Evolutionary conservation across 2,888 invertebrate species (phyloP).

Genomic region (Sesia bembeciformis): DNA sequence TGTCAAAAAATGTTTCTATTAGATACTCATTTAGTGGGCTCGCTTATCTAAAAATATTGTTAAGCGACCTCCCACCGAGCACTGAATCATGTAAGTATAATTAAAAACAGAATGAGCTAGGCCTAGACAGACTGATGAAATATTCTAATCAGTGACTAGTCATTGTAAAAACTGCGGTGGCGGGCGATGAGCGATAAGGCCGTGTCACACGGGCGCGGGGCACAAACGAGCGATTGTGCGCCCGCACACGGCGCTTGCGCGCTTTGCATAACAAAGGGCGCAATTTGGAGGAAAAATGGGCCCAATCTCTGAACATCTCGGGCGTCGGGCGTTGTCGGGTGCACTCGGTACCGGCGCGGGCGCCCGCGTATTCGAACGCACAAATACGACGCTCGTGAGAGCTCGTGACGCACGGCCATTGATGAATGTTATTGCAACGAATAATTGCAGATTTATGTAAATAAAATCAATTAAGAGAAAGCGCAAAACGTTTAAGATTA

Average conservation of each 20-base stretch:
- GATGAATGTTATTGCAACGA: neutral
- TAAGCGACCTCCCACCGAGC: constrained; percentile 30
- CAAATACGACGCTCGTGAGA: constrained; percentile 5
- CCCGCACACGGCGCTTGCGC: constrained; percentile 70
- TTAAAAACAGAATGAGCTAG: constrained; percentile 44
- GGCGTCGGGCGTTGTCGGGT: constrained; percentile 22
- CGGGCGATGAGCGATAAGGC: constrained; percentile 57
- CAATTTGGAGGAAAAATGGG: constrained; percentile 73
- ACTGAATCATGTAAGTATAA: constrained; percentile 27
- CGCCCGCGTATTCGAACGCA: constrained; percentile 36
- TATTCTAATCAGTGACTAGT: constrained; percentile 66
- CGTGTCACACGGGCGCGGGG: constrained; percentile 51
- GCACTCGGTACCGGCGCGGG: constrained; percentile 24
- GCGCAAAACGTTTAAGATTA: too few relatives aligned
- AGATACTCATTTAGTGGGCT: too few relatives aligned
- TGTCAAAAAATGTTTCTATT: too few relatives aligned
- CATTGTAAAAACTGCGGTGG: constrained; percentile 53
- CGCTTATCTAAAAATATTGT: too few relatives aligned
- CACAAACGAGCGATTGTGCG: constrained; percentile 56
- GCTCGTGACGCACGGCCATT: neutral
- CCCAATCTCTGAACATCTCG: constrained; percentile 56
- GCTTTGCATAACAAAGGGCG: constrained; percentile 73
- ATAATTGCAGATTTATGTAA: too few relatives aligned
- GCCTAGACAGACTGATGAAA: constrained; percentile 55
- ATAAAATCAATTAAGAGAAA: too few relatives aligned